Conservation (phyloP, 1,140 invertebrate genomes). For the Lordiphosa stackelbergi region DNA sequence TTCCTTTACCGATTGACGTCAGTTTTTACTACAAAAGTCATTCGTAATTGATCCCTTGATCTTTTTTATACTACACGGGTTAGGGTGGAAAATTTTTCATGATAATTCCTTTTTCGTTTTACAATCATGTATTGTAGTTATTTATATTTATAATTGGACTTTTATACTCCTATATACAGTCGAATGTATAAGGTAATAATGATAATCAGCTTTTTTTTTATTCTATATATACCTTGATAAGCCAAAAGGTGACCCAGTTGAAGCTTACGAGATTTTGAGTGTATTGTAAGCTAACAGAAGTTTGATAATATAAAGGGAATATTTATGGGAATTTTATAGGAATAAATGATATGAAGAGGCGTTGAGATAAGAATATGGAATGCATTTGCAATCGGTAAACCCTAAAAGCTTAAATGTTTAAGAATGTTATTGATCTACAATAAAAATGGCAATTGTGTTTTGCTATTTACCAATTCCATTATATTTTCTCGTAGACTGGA, state of each 20-base stretch:
- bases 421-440: too few relatives aligned
- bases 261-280: constrained; percentile 32
- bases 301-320: constrained; percentile 9
- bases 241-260: constrained; percentile 66
- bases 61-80: constrained; percentile 24
- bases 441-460: too few relatives aligned
- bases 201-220: constrained; percentile 17
- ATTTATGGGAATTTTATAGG: too few relatives aligned
- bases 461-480: too few relatives aligned
- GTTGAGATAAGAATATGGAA: too few relatives aligned
- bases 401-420: too few relatives aligned
- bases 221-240: constrained; percentile 49
- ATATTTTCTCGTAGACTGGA: too few relatives aligned
- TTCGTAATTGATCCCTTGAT: constrained; percentile 17
- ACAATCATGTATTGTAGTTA: constrained; percentile 21
- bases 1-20: constrained; percentile 5
- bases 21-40: not conserved
- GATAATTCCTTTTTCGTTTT: constrained; percentile 26
- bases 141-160: constrained; percentile 41
- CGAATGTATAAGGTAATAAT: constrained; percentile 20
- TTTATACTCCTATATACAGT: constrained; percentile 15
- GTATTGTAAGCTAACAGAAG: constrained; percentile 14
- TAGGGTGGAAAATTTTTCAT: constrained; percentile 48
- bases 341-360: too few relatives aligned
- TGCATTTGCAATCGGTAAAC: too few relatives aligned